Evolutionary conservation across 2,797 vertebrate species (phyloP).

Genomic region (Philypnodon macrostomus): DNA sequence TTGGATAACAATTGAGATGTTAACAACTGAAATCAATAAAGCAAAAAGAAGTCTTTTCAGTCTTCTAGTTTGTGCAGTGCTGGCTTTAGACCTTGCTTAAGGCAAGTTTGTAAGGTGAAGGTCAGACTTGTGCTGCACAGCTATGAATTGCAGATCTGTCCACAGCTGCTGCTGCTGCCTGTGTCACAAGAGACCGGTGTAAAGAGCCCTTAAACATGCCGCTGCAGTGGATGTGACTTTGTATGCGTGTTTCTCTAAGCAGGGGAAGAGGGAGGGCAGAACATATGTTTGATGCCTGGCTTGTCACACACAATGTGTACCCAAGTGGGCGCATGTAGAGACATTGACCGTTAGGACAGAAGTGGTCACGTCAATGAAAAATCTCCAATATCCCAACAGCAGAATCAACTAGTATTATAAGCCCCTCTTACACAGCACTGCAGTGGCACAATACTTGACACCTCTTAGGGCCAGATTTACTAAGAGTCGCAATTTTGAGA

Average conservation of each 20-base stretch:
- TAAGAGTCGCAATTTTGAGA: too few species aligned
- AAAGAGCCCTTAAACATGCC: conserved; percentile 32
- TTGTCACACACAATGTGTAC: conserved; percentile 29
- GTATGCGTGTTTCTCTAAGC: conserved; percentile 9
- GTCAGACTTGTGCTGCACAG: conserved; percentile 25
- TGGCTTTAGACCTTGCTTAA: conserved; percentile 8
- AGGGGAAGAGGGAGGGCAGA: not conserved
- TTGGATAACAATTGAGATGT: too few species aligned
- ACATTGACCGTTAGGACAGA: conserved; percentile 1
- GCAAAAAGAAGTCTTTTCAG: not conserved
- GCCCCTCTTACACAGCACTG: not conserved
- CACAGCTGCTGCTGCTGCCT: conserved; percentile 52
- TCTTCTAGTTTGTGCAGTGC: not conserved
- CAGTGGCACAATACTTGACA: not conserved
- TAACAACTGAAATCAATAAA: not conserved
- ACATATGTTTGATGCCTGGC: conserved; percentile 24
- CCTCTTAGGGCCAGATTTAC: too few species aligned
- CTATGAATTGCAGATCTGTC: conserved; percentile 46
- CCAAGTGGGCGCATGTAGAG: conserved; percentile 2
- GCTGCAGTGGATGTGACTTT: not conserved
- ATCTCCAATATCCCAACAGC: conserved; percentile 3
- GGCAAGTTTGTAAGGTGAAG: conserved; percentile 45
- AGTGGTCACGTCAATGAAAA: not conserved
- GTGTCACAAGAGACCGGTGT: conserved; percentile 35
- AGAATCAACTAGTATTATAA: not conserved